phyloP scores from a whole-genome alignment of 2,113 vertebrate genomes.

The Pseudorasbora parva region DNA sequence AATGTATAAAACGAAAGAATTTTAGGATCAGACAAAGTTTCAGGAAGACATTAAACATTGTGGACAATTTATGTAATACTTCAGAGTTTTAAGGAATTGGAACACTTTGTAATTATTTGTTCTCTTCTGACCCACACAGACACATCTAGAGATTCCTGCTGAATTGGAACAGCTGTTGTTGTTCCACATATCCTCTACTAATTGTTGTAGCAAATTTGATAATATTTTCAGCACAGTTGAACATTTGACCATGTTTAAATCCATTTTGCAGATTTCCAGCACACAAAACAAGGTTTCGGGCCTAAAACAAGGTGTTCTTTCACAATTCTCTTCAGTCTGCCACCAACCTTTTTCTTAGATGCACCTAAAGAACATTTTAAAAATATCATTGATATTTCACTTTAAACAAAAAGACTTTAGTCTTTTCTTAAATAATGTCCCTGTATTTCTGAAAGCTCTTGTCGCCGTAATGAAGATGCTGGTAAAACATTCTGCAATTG shows the following conservation, averaged over 20 bases:
- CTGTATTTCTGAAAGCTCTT: constrained; percentile 7
- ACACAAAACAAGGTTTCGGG: not conserved
- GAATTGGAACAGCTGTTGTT: not conserved
- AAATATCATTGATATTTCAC: constrained; percentile 8
- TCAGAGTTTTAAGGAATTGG: too few species aligned
- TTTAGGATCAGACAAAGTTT: constrained; percentile 1
- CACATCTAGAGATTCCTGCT: not conserved
- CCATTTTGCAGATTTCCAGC: not conserved
- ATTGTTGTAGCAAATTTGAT: not conserved
- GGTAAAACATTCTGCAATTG: constrained; percentile 25
- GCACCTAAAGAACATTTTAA: not conserved
- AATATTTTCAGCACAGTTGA: not conserved
- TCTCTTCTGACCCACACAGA: not conserved
- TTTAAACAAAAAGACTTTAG: not conserved
- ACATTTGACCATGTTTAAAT: not conserved
- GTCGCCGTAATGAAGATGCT: constrained; percentile 43
- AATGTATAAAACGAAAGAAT: not conserved
- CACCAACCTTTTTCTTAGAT: not conserved
- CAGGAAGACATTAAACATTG: too few species aligned
- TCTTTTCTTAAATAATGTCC: not conserved
- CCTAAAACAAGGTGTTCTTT: not conserved
- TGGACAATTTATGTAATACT: not conserved
- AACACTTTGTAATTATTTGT: not conserved
- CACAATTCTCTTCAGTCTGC: not conserved
- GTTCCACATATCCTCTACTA: not conserved